Percentiles rank a stretch among this genome's conserved stretches.
phyloP scores from a whole-genome alignment of 2,797 vertebrate genomes.

The Sebastes itinus region DNA sequence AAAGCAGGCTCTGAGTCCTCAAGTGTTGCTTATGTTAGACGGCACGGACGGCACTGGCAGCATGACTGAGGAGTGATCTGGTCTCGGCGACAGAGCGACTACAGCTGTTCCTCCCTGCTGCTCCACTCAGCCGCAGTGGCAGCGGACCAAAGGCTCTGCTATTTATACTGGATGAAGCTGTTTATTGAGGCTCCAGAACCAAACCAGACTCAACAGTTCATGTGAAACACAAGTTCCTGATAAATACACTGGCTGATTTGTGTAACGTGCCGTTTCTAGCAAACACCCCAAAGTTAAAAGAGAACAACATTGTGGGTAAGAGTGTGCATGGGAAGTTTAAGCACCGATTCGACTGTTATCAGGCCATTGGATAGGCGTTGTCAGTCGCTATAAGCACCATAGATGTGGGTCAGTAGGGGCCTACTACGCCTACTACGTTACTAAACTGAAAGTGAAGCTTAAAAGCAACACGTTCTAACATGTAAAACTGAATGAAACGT shows the following conservation, averaged over 20 bases:
- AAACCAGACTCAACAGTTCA: conserved; percentile 37
- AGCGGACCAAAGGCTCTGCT: conserved; percentile 58
- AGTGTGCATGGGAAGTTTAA: background rate
- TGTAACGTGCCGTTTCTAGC: background rate
- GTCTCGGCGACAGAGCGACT: conserved; percentile 61
- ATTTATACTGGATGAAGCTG: conserved; percentile 65
- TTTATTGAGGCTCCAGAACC: conserved; percentile 50
- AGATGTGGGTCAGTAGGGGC: no score
- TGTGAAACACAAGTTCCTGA: conserved; percentile 25
- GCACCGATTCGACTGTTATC: fast-evolving
- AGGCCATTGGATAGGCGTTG: fast-evolving
- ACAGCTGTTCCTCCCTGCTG: conserved; percentile 62
- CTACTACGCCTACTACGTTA: no score
- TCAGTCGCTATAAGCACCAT: fast-evolving
- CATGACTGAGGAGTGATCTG: conserved; percentile 34
- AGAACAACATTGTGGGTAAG: background rate
- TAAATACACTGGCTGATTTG: background rate
- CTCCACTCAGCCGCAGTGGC: conserved; percentile 54
- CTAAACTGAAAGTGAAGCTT: no score
- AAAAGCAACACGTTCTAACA: no score
- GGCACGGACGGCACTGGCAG: background rate
- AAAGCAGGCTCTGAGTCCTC: conserved; percentile 10
- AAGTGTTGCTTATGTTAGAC: conserved; percentile 48
- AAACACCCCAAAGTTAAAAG: background rate
- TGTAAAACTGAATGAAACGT: fast-evolving